Base-by-base conservation (phyloP, 2,113 vertebrate species). In the Oryzias celebensis region DNA sequence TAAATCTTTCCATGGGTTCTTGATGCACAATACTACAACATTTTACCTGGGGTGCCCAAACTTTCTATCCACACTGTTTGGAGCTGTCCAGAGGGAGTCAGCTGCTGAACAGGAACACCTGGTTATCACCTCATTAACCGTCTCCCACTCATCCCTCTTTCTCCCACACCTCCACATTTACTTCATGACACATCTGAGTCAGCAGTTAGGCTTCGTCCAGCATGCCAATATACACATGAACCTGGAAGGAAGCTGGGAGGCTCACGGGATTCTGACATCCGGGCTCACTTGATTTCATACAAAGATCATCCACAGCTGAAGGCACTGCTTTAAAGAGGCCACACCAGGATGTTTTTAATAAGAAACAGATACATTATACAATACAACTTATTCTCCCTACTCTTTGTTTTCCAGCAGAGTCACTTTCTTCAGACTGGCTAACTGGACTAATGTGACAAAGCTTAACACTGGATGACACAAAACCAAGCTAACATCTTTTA, bases 161-260 rank as follows among this genome's bases (percentile, higher is more conserved):
- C 23, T 36, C 23, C 47, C 36, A 17, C 55, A 57, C 24, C 64
- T 22, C 46, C 43, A 24, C 57, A 61, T 13, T 4, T 23, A 68
- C 17, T 15, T 61, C 6, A 70, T 53, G 53, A 58, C 61, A 48
- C 62, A 47, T 71, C 73, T 48, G 67, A 79, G 61, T 82, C 80
- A 78, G 85, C 81, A 58, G 20, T 81, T 65, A 31, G 53, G 55
- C 62, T 43, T 18, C 28, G 52, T 62, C 47, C 41, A 23, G 36
- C 1, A 15, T 31, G 84, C 82, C 79, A 80, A 85, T 66, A 73
- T 73, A 83, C 64, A 89, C 84, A 78, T 83, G 77, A 83, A 87
- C 73, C 79, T 78, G 87, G 88, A 86, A 90, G 88, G 87, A 90
- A 89, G 68, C 58, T 50, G 67, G 41, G 75, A 73, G 73, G 73